These are phyloP conservation scores for Lacanobia wlatinum DNA, from an alignment of 2,888 invertebrate genomes.

Conservation along the genomic window DNA sequence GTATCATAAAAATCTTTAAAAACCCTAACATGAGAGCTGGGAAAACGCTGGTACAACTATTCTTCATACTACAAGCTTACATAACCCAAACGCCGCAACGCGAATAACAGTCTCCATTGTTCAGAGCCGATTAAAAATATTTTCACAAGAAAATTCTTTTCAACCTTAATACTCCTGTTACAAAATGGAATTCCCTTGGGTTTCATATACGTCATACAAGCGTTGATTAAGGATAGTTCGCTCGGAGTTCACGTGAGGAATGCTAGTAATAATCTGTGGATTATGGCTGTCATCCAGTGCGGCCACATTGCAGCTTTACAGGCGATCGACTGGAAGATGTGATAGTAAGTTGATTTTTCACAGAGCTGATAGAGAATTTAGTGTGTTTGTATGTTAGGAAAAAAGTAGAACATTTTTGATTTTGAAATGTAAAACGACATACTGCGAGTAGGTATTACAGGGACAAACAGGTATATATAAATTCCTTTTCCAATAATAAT, in stretches of 20 bases:
- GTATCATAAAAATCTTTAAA: slow-evolving; percentile 32
- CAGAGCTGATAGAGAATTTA: slow-evolving; percentile 8
- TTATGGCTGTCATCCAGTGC: slow-evolving; percentile 55
- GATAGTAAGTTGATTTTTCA: slow-evolving; percentile 34
- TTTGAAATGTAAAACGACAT: too few relatives aligned
- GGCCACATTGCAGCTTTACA: slow-evolving; percentile 26
- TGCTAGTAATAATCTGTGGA: slow-evolving; percentile 65
- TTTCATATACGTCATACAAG: slow-evolving; percentile 38
- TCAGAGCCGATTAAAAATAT: slow-evolving; percentile 49
- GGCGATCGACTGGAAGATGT: slow-evolving; percentile 28
- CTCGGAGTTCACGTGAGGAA: slow-evolving; percentile 59
- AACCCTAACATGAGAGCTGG: slow-evolving; percentile 22
- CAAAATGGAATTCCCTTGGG: slow-evolving; percentile 31
- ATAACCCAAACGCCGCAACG: slow-evolving; percentile 19
- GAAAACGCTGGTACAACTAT: slow-evolving; percentile 25
- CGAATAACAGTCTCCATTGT: slow-evolving; percentile 46
- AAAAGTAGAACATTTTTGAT: background rate
- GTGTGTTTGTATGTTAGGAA: background rate
- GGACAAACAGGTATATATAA: too few relatives aligned
- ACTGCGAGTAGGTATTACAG: too few relatives aligned
- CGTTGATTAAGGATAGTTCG: slow-evolving; percentile 53
- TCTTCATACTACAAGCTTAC: slow-evolving; percentile 34
- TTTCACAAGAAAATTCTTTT: slow-evolving; percentile 34
- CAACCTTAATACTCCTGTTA: slow-evolving; percentile 7
- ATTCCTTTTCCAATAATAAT: too few relatives aligned